Evolutionary conservation across 2,113 vertebrate species (phyloP), one percentile per base, ranked within the genome.

Genomic region (Suncus etruscus): DNA sequence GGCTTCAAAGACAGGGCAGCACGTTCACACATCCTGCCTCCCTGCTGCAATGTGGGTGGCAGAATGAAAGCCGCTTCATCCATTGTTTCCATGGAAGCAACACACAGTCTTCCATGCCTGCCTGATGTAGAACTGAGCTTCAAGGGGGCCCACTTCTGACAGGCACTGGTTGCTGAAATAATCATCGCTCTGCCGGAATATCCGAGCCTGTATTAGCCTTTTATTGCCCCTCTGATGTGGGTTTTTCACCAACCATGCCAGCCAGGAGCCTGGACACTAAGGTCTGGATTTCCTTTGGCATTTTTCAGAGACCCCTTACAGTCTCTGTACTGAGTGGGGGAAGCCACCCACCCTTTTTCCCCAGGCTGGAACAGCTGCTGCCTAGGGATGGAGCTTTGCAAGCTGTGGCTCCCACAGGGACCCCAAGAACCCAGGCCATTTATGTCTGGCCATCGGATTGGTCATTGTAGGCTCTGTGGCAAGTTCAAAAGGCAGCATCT

Each of bases 81-180:
- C 90, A 75, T 91, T 6, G 96, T 97, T 97, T 93, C 95, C 96
- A 97, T 96, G 96, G 96, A 89, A 96, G 95, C 95, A 73, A 15
- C 86, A 91, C n/a, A 72, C 0, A 31, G 86, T 78, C 73, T 91
- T 92, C 72, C 47, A 89, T 48, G 66, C 86, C 91, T 48, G 61
- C 86, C 91, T 39, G 24, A 91, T 31, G 70, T 74, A 75, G 94
- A 93, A 77, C 80, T 86, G 90, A 70, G 86, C 95, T 95, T 94
- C 90, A 92, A 80, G 89, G 86, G 94, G 91, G 93, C 82, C 0
- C 79, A 93, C 83, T 92, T 95, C 95, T 95, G 91, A 86, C 93
- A 96, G 95, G 95, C 96, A 94, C 89, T 93, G 93, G 85, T 72
- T 61, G 45, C 75, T 90, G 93, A 94, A 92, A 96, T 3, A 96